Percentiles rank a stretch among this genome's conserved stretches.
phyloP scores from a whole-genome alignment of 2,797 vertebrate genomes.

The Peromyscus nudipes region DNA sequence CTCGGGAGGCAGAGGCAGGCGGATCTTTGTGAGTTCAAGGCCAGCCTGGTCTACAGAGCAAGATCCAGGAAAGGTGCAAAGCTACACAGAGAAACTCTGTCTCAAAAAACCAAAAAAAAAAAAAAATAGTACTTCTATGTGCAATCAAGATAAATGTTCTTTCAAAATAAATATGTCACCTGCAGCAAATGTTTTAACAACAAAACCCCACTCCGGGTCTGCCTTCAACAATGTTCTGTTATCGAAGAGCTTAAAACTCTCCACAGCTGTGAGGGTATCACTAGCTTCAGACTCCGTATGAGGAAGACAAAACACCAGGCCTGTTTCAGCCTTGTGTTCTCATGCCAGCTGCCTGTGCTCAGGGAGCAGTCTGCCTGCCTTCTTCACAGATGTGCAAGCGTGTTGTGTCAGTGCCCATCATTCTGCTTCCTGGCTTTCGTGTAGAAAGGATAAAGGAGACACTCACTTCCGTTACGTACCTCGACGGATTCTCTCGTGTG shows the following conservation, averaged over 20 bases:
- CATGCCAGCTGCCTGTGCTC: background rate
- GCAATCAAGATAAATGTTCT: background rate
- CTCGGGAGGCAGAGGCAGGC: no score
- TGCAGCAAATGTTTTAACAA: constrained; percentile 5
- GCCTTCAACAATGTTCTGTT: background rate
- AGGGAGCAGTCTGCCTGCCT: background rate
- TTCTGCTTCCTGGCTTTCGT: background rate
- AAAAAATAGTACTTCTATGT: background rate
- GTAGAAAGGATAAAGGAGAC: background rate
- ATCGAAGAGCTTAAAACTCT: background rate
- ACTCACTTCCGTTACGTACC: background rate
- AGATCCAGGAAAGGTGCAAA: no score
- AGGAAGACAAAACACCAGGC: background rate
- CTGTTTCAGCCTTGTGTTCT: background rate
- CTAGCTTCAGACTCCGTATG: background rate
- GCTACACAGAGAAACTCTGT: no score
- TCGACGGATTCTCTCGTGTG: background rate
- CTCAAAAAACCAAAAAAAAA: no score
- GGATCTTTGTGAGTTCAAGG: no score
- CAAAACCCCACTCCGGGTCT: background rate
- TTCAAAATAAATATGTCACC: constrained; percentile 7
- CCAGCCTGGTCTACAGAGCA: no score
- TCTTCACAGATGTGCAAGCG: background rate
- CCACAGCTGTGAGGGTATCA: background rate
- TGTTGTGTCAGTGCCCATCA: background rate